Percentiles rank a stretch among this genome's conserved stretches.
Evolutionary conservation across 2,888 invertebrate species (phyloP).

Genomic region (Plebejus argus): DNA sequence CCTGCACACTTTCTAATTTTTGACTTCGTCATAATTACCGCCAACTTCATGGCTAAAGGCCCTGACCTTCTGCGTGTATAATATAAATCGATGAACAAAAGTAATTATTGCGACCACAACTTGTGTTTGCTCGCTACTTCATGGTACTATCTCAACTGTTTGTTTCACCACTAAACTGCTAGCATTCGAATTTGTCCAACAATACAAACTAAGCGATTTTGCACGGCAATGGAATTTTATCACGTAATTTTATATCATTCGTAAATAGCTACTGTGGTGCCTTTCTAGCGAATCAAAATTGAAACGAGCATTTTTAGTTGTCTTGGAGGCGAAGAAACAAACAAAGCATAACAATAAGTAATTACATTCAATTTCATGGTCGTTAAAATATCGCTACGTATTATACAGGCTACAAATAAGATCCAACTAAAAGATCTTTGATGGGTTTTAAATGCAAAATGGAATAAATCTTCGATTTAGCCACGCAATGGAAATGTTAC

Average conservation of each 20-base stretch:
- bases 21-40: too few species aligned
- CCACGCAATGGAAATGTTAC: too few species aligned
- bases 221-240: not conserved
- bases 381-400: too few species aligned
- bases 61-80: not conserved
- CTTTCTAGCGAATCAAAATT: not conserved
- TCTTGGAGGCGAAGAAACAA: too few species aligned
- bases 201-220: not conserved
- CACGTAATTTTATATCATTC: not conserved
- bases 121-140: not conserved
- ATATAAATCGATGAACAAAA: not conserved
- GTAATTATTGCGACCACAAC: slow-evolving; percentile 1
- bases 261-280: not conserved
- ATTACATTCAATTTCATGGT: too few species aligned
- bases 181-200: not conserved
- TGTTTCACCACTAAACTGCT: not conserved
- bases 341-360: too few species aligned
- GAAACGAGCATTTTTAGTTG: not conserved
- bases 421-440: too few species aligned
- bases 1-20: too few species aligned
- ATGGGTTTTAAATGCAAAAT: too few species aligned
- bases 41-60: not conserved
- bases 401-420: too few species aligned
- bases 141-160: not conserved
- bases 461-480: too few species aligned